Conservation (phyloP, 2,888 invertebrate species). For the Agriotes lineatus region DNA sequence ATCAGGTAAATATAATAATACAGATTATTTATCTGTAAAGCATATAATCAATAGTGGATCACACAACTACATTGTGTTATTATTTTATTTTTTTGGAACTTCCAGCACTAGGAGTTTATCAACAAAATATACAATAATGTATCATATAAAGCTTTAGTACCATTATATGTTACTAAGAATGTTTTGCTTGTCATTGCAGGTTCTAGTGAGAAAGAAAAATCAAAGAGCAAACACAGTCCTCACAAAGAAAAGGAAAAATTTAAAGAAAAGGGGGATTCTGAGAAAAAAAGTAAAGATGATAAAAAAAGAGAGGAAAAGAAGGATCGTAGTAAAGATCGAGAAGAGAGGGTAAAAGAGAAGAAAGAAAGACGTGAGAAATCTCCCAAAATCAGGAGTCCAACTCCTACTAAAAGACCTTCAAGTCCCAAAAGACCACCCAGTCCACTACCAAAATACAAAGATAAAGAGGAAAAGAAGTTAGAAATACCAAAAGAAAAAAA, state of each 20-base stretch:
- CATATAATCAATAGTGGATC: too few relatives aligned
- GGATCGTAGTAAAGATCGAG: conserved; percentile 68
- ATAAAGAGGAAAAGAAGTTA: conserved; percentile 56
- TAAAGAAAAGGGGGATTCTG: conserved; percentile 65
- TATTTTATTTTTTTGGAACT: too few relatives aligned
- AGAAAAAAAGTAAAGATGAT: conserved; percentile 66
- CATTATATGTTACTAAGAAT: too few relatives aligned
- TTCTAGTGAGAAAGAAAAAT: conserved; percentile 58
- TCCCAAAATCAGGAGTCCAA: conserved; percentile 59
- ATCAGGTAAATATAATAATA: conserved; percentile 33
- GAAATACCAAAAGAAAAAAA: conserved; percentile 59
- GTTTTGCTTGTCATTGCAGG: conserved; percentile 58
- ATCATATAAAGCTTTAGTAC: too few relatives aligned
- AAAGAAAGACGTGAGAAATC: conserved; percentile 66
- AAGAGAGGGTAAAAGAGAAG: conserved; percentile 70
- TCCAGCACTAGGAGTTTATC: too few relatives aligned
- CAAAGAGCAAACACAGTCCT: conserved; percentile 69
- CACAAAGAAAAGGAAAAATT: conserved; percentile 70
- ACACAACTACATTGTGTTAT: too few relatives aligned
- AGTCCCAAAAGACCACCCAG: conserved; percentile 59
- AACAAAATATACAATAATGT: too few relatives aligned
- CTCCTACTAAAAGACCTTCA: conserved; percentile 59
- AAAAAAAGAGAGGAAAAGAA: conserved; percentile 59
- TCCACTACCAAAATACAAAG: conserved; percentile 53
- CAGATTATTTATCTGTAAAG: too few relatives aligned